Evolutionary conservation across 2,797 vertebrate genomes (phyloP).

Genomic region (Sparidentex hasta): DNA sequence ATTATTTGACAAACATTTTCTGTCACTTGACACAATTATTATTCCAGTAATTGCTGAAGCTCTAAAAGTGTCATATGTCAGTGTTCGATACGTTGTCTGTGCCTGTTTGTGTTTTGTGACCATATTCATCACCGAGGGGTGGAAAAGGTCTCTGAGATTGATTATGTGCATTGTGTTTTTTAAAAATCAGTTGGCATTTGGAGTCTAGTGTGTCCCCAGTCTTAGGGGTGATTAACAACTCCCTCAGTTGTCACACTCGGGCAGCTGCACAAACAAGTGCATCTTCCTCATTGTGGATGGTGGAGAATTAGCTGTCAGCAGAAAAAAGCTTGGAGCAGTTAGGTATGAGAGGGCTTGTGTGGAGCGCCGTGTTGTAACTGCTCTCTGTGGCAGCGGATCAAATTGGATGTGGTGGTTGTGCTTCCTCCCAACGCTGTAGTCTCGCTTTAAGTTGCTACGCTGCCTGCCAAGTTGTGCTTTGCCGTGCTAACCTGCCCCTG

Average conservation of each 20-base stretch:
- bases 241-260: constrained; percentile 6
- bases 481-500: constrained; percentile 77
- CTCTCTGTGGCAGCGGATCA: constrained; percentile 48
- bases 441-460: constrained; percentile 77
- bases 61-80: constrained; percentile 6
- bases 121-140: constrained; percentile 6
- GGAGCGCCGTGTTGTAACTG: constrained; percentile 41
- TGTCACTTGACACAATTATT: not conserved
- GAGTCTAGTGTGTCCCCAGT: constrained; percentile 3
- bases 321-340: constrained; percentile 8
- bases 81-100: not conserved
- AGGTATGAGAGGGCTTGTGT: constrained; percentile 18
- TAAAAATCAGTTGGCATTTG: not conserved
- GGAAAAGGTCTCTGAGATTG: constrained; percentile 1
- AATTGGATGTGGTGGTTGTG: constrained; percentile 35
- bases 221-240: constrained; percentile 2
- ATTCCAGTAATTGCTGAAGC: not conserved
- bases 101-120: constrained; percentile 9
- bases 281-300: constrained; percentile 14
- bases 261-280: constrained; percentile 7
- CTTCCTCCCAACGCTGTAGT: constrained; percentile 63
- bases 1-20: not conserved
- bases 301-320: constrained; percentile 17
- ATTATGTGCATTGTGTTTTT: constrained; percentile 1
- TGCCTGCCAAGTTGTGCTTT: constrained; percentile 80